These are phyloP conservation scores for Lottia scabra DNA, from an alignment of 2,888 invertebrate species.

Conservation along the genomic window DNA sequence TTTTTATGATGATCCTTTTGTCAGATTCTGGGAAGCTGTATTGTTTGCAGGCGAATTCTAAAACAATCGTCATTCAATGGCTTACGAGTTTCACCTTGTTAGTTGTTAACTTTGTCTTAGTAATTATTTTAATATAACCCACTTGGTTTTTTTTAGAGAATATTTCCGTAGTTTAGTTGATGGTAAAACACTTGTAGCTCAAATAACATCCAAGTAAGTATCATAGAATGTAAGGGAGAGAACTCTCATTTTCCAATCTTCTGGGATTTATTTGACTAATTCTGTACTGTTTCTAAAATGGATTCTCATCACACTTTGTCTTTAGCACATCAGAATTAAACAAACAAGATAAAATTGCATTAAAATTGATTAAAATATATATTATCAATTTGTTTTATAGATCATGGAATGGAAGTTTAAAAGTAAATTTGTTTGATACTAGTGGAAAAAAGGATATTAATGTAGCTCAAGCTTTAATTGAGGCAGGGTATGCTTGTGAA, in stretches of 20 bases:
- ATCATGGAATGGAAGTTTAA: conserved; percentile 42
- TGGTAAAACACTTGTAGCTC: conserved; percentile 65
- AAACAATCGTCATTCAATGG: too few relatives aligned
- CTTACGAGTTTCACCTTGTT: too few relatives aligned
- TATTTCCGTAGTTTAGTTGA: conserved; percentile 79
- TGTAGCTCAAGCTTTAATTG: conserved; percentile 75
- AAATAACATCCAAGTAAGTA: conserved; percentile 47
- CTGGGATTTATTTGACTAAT: background rate
- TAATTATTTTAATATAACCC: too few relatives aligned
- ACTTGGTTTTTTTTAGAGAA: conserved; percentile 77
- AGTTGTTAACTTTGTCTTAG: too few relatives aligned
- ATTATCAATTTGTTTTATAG: too few relatives aligned
- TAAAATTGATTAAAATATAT: background rate
- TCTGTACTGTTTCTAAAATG: too few relatives aligned
- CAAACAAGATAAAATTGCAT: background rate
- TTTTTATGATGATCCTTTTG: too few relatives aligned
- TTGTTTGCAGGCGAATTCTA: too few relatives aligned
- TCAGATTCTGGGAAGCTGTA: too few relatives aligned
- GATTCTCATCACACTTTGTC: too few relatives aligned
- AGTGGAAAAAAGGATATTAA: conserved; percentile 71
- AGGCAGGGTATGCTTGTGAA: conserved; percentile 73
- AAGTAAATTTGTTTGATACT: conserved; percentile 52
- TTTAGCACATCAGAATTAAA: too few relatives aligned
- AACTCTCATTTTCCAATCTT: background rate
- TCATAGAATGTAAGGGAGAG: too few relatives aligned